phyloP scores from a whole-genome alignment of 1,140 invertebrate species.

The Riptortus pedestris region DNA sequence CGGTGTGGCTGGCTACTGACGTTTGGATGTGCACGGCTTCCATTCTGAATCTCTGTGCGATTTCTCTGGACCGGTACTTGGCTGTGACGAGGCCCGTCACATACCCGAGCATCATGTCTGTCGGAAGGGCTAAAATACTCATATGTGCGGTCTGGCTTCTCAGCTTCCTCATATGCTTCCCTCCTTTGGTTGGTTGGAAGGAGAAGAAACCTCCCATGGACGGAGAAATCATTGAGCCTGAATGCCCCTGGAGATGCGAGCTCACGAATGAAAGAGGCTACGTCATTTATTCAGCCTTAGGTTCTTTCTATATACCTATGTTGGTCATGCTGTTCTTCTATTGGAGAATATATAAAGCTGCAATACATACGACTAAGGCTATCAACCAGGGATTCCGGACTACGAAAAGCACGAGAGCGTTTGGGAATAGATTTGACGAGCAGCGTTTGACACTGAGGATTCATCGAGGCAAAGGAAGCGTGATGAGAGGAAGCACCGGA shows the following conservation, averaged over 20 bases:
- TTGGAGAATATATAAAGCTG: conserved; percentile 87
- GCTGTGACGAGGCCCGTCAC: conserved; percentile 86
- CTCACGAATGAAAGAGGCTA: conserved; percentile 79
- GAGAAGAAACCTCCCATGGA: conserved; percentile 42
- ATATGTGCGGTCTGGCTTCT: conserved; percentile 87
- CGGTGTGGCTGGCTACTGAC: conserved; percentile 85
- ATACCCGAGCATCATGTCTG: conserved; percentile 88
- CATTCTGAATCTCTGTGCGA: conserved; percentile 84
- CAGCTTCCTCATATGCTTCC: conserved; percentile 93
- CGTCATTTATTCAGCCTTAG: conserved; percentile 77
- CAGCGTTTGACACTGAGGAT: conserved; percentile 82
- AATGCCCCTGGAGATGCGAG: conserved; percentile 76
- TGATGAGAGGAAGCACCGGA: conserved; percentile 47
- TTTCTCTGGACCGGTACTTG: conserved; percentile 86
- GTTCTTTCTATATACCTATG: conserved; percentile 93
- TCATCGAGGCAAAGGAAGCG: conserved; percentile 63
- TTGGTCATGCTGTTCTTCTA: conserved; percentile 95
- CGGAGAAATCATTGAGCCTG: conserved; percentile 30
- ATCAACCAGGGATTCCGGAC: conserved; percentile 88
- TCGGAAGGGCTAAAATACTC: conserved; percentile 71
- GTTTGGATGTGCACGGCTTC: conserved; percentile 95
- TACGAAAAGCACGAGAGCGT: conserved; percentile 56
- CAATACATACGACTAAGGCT: conserved; percentile 76
- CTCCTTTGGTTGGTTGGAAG: conserved; percentile 89
- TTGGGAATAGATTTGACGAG: conserved; percentile 65